Base-by-base conservation (phyloP, 2,113 vertebrate genomes). In the Cebus imitator region DNA sequence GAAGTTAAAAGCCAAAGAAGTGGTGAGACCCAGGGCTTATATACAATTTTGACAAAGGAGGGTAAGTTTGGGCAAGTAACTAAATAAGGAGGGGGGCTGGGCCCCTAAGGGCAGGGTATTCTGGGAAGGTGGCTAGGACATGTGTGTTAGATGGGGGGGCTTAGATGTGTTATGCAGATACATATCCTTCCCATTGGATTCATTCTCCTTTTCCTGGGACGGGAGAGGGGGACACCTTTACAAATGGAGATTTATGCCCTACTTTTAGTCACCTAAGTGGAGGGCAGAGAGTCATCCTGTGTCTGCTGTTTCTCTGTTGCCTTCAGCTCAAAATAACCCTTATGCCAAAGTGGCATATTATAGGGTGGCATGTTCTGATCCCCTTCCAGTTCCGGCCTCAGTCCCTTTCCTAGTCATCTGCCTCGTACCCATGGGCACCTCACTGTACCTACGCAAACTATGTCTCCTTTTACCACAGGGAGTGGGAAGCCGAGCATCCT, bases 241-340 rank as follows among this genome's bases (percentile, higher is more conserved):
- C 40, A 68, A 68, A 68, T 68, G 45, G 11, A 35, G 81, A 23
- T 40, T 0, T 35, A 9, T 79, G 58, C 13, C n/a, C 52, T 37
- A 75, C 50, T 89, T 68, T 48, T 20, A 32, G 30, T 20, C 27
- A 50, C 7, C 25, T 52, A 27, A 25, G 35, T 8, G 73, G 20
- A 35, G n/a, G 61, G 52, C 40, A 80, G 48, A 45, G 35, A 72
- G 61, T 45, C 16, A 30, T 66, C 8, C 52, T 17, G 37, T 61
- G 52, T n/a, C 50, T 78, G 50, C 50, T 43, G 0, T 58, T 93
- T 58, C 58, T 93, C 13, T 25, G 2, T 79, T 48, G 14, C 52
- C 61, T 84, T 79, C 70, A 80, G 43, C 61, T 93, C 95, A 89
- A 61, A 85, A 86, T 27, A 79, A 58, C 52, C 64, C 43, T 78